Base-by-base conservation (phyloP, 2,888 invertebrate species). In the Torymus tubicola region DNA sequence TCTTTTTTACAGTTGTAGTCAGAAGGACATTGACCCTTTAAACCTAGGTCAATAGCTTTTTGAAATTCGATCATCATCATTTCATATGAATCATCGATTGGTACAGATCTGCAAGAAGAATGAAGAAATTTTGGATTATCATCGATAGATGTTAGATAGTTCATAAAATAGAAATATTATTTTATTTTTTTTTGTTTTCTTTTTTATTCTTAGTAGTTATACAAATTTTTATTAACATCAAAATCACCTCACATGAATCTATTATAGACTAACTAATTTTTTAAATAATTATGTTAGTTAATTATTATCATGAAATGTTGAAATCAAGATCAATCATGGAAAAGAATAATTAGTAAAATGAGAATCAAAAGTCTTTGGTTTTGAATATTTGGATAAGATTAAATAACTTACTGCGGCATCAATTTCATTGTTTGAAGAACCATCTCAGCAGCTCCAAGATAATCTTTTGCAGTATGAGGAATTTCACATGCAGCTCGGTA, bases 391-490 rank as follows among this genome's bases (percentile, higher is more conserved):
- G 18, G 1, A 52, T 50, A 61, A 71, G 24, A 76, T 60, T 16
- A 70, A 57, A 18, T 11, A 70, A 77, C 86, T 16, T 84, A 87
- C 87, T 85, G 85, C 2, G 87, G 85, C 84, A 95, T 92, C 81
- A 95, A 91, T 86, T 94, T 94, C 18, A 94, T 93, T 67, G 95
- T 94, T 87, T 95, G 95, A 77, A 96, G 87, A 13, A 96, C 89
- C 83, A 96, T 93, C 84, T 95, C 95, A n/a, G 95, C 95, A 0
- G 96, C 96, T 1, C 94, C 94, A 1, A 94, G 92, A 89, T 97
- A 97, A 83, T 95, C 93, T 76, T 93, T 93, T 11, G 96, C 95
- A 80, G 94, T 93, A 64, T 92, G 91, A 0, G 96, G 96, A 83
- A 94, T 93, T 87, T 94, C 94, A 86, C 97, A 97, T 11, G 96